Conservation (phyloP, 2,797 vertebrate species). For the Salmo trutta region DNA sequence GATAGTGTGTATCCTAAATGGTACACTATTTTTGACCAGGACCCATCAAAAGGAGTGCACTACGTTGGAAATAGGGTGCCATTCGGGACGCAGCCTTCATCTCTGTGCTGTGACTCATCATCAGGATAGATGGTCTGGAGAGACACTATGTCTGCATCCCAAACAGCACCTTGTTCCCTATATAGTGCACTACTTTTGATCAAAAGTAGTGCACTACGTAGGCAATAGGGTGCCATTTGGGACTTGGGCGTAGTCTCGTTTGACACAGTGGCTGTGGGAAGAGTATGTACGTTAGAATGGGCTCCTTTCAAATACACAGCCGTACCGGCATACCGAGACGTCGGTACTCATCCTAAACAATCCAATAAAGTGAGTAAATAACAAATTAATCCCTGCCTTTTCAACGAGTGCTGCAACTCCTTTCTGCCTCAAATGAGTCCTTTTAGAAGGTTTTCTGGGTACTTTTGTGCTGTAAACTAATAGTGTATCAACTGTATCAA, state of each 20-base stretch:
- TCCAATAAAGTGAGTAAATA: too few species aligned
- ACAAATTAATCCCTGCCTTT: too few species aligned
- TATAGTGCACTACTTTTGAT: not conserved
- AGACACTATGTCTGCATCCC: not conserved
- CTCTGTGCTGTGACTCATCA: too few species aligned
- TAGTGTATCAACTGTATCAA: too few species aligned
- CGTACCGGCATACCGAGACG: not conserved
- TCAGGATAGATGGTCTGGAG: too few species aligned
- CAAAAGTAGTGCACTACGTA: not conserved
- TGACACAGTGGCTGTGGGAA: not conserved
- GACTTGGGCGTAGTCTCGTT: not conserved
- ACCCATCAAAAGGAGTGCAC: not conserved
- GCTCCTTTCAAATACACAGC: not conserved
- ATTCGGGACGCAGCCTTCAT: too few species aligned
- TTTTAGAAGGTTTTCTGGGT: too few species aligned
- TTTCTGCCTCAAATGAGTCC: too few species aligned
- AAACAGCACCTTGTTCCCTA: not conserved
- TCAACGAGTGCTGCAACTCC: too few species aligned
- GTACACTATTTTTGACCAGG: not conserved
- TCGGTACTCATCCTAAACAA: not conserved
- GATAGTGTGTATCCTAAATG: not conserved
- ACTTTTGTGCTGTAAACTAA: too few species aligned
- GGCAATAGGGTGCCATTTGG: not conserved
- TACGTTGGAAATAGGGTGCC: not conserved
- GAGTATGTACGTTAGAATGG: not conserved